Percentiles rank a stretch among this genome's conserved stretches.
Conservation (phyloP, 2,888 invertebrate genomes). For the Geophilus truncorum region DNA sequence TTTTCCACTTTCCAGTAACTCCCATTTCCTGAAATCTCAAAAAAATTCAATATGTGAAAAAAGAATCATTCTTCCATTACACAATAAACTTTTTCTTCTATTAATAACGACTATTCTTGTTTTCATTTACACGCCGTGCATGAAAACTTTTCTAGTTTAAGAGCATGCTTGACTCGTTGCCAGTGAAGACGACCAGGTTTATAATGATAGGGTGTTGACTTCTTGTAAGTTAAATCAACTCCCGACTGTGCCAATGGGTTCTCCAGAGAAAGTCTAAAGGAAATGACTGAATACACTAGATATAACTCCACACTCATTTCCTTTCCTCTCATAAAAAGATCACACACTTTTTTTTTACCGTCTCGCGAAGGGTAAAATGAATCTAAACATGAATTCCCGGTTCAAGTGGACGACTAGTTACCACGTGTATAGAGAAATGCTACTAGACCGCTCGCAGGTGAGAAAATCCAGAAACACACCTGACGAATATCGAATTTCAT, state of each 20-base stretch:
- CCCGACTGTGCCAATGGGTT: not conserved
- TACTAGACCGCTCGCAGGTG: not conserved
- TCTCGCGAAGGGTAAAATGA: too few species aligned
- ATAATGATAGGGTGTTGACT: not conserved
- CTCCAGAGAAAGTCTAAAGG: slow-evolving; percentile 5
- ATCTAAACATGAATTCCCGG: not conserved
- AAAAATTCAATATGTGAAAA: not conserved
- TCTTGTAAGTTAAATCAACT: slow-evolving; percentile 4
- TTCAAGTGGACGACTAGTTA: slow-evolving; percentile 9
- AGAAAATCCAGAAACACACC: not conserved
- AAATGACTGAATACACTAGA: slow-evolving; percentile 7
- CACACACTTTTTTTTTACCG: not conserved
- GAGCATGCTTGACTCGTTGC: not conserved
- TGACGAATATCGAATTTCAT: not conserved
- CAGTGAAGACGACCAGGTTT: not conserved
- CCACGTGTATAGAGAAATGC: slow-evolving; percentile 12
- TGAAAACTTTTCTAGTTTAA: not conserved
- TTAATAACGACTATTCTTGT: not conserved
- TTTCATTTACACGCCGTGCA: too few species aligned
- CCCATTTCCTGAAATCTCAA: not conserved
- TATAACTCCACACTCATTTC: slow-evolving; percentile 18
- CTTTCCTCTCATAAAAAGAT: not conserved
- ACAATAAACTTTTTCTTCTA: not conserved
- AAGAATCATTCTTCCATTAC: not conserved
- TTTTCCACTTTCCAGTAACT: slow-evolving; percentile 18